Percentiles rank a stretch among this genome's conserved stretches.
Conservation (phyloP, 2,888 invertebrate genomes). For the Phanerotoma sp. region DNA sequence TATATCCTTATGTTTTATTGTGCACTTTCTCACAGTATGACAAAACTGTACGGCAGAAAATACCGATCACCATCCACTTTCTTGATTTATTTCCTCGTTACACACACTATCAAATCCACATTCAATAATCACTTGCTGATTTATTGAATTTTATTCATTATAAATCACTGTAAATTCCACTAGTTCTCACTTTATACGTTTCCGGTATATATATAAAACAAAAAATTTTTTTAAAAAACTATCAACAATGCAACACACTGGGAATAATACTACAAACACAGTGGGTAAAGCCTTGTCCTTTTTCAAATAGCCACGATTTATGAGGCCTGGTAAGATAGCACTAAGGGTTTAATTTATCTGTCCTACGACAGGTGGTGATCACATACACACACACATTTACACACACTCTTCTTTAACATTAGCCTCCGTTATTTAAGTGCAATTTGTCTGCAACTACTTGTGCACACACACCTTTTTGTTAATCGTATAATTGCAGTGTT, state of each 20-base stretch:
- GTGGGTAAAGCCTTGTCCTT: not conserved
- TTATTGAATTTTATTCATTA: not conserved
- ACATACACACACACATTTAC: no score
- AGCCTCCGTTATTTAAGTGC: no score
- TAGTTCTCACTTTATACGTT: no score
- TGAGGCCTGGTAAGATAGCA: no score
- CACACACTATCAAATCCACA: slow-evolving; percentile 13
- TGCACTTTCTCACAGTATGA: not conserved
- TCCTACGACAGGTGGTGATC: no score
- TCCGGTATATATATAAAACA: no score
- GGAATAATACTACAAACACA: not conserved
- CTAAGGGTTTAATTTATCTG: no score
- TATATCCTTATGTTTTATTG: not conserved
- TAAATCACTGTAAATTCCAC: not conserved
- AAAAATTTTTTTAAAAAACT: not conserved
- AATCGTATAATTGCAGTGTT: slow-evolving; percentile 18
- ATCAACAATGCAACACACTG: not conserved
- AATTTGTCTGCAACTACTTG: not conserved
- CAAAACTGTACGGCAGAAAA: not conserved
- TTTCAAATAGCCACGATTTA: not conserved
- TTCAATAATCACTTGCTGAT: not conserved
- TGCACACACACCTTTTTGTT: slow-evolving; percentile 15
- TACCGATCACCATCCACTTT: not conserved
- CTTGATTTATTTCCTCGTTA: slow-evolving; percentile 6
- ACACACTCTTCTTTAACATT: no score